Evolutionary conservation across 2,888 invertebrate genomes (phyloP).

Genomic region (Ochlodes sylvanus): DNA sequence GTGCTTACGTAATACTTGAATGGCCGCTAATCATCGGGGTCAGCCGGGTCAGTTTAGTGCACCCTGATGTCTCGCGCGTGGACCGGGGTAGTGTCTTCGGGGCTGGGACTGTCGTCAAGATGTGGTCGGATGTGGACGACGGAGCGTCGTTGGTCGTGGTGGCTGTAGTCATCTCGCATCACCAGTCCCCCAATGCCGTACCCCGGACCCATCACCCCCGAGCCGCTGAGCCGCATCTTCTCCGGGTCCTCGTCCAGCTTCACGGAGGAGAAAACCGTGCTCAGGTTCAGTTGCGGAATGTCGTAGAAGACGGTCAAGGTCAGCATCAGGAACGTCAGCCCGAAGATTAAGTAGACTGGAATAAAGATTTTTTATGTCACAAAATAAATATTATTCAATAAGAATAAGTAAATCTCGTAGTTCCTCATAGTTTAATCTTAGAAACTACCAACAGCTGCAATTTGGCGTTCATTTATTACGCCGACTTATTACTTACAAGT

Average conservation of each 20-base stretch:
- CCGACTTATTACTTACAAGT: slow-evolving; percentile 89
- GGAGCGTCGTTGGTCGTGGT: slow-evolving; percentile 84
- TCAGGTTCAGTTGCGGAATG: slow-evolving; percentile 94
- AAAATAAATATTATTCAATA: too few species aligned
- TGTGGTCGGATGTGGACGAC: slow-evolving; percentile 88
- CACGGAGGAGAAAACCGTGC: slow-evolving; percentile 90
- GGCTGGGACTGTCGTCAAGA: slow-evolving; percentile 88
- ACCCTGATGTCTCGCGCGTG: slow-evolving; percentile 84
- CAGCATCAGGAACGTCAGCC: slow-evolving; percentile 93
- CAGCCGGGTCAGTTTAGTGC: slow-evolving; percentile 63
- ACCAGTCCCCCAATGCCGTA: slow-evolving; percentile 77
- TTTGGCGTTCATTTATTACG: too few species aligned
- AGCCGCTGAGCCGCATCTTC: slow-evolving; percentile 87
- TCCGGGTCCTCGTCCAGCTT: slow-evolving; percentile 86
- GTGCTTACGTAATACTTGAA: too few species aligned
- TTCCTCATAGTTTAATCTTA: too few species aligned
- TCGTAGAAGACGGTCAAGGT: slow-evolving; percentile 94
- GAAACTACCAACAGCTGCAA: too few species aligned
- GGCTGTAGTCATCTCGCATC: slow-evolving; percentile 77
- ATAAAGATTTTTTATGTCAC: slow-evolving; percentile 37
- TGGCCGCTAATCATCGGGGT: too few species aligned
- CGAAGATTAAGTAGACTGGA: slow-evolving; percentile 92
- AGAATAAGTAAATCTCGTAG: too few species aligned
- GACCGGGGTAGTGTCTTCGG: slow-evolving; percentile 88
- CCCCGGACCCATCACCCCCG: slow-evolving; percentile 76